Conservation (phyloP, 2,888 invertebrate species). For the Drosophila peninsularis region DNA sequence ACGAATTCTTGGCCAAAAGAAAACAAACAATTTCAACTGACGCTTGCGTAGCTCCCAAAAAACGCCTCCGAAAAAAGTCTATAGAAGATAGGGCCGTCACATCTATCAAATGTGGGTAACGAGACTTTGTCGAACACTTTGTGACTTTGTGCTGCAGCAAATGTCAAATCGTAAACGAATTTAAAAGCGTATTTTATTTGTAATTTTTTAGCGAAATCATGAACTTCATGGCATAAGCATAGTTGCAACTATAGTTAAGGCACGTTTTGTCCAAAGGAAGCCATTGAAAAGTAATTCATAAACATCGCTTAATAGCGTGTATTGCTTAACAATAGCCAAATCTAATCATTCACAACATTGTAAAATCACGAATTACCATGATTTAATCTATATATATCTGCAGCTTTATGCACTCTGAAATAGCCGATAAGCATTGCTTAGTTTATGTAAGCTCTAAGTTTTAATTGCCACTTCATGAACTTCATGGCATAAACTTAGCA, state of each 20-base stretch:
- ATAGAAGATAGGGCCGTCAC: not conserved
- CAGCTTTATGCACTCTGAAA: not conserved
- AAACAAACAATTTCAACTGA: slow-evolving; percentile 17
- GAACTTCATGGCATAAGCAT: not conserved
- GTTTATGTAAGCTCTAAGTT: not conserved
- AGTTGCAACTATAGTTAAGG: not conserved
- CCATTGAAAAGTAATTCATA: no score
- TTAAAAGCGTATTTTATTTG: no score
- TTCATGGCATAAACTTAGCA: not conserved
- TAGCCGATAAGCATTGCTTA: not conserved
- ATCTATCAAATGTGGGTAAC: not conserved
- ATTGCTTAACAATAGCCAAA: no score
- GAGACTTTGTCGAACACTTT: not conserved
- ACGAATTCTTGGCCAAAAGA: slow-evolving; percentile 37
- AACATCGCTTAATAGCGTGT: no score
- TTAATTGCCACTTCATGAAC: not conserved
- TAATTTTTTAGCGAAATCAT: not conserved
- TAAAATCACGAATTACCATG: not conserved
- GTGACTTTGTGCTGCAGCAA: not conserved
- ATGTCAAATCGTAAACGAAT: not conserved
- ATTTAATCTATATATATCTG: not conserved
- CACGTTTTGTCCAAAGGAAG: no score
- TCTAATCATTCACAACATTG: not conserved
- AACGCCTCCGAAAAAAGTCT: slow-evolving; percentile 1
- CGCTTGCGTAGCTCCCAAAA: slow-evolving; percentile 28